Base-by-base conservation (phyloP, 2,888 invertebrate species). In the Girardia tigrina region DNA sequence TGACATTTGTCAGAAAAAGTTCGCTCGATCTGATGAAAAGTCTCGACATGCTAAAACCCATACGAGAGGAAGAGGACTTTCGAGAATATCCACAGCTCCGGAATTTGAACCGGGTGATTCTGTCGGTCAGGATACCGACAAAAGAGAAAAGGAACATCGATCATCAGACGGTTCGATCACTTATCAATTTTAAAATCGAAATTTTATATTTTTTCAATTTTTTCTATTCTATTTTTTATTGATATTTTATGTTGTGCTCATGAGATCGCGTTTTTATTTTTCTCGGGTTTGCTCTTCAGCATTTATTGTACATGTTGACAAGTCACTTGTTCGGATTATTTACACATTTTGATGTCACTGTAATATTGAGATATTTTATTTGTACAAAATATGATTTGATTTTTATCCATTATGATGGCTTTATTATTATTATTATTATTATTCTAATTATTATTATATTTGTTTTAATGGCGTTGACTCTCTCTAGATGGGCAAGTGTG, bases 21-120 rank as follows among this genome's bases (percentile, higher is more conserved):
- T 76, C 70, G 77, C 76, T 8, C 12, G 76, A 6, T 76, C 75
- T 6, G 76, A 76, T 75, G 76, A 76, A 76, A 29, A 70, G 26
- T 23, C 69, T 23, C 29, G 76, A 4, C 76, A 76, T 36, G 20
- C 20, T 26, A 76, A 76, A 28, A 77, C 29, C 27, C 76, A 76
- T 29, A 28, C 74, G 8, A 75, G 74, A 36, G 72, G 42, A 20
- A 36, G 74, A 20, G 73, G 73, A 16, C 36, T 36, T 36, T 36
- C 36, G 36, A 8, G 36, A 36, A 36, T 36, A 36, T 36, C 36
- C 8, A 36, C 36, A 12, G 36, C 36, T 36, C 36, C 36, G 8
- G 36, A 36, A 36, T 36, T 36, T 36, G 36, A 36, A 12, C 36
- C 36, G 8, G 36, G 36, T 36, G 36, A 36, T 36, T 36, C 36